Evolutionary conservation across 2,888 invertebrate species (phyloP), one percentile per base, ranked within the genome.

Genomic region (Cosmopolites sordidus): DNA sequence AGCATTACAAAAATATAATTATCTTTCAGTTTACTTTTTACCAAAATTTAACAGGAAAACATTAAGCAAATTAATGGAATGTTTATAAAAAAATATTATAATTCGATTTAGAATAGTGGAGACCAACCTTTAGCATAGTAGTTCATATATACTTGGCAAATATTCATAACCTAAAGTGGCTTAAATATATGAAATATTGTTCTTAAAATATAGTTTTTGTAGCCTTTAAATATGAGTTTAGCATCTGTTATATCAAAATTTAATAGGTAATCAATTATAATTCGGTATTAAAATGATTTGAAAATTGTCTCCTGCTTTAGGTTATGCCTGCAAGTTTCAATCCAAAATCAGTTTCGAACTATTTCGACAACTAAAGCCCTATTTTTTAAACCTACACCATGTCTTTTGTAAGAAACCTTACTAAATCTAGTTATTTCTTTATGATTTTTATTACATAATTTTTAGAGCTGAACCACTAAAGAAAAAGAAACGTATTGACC

Each of bases 401-500:
- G 54, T 39, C 54, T 58, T 33, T 47, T 51, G 58, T 58, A 51
- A 54, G 54, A 45, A 45, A 14, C n/a, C 37, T 6, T 27, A 27
- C 5, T 27, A n/a, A 9, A 6, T 27, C 9, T 27, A 27, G 6
- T 6, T 6, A 27, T 27, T 6, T 33, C 3, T n/a, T 6, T 33
- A 33, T 33, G 4, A 33, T 12, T 6, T 11, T 12, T 15, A 41
- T 14, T 2, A n/a, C 50, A 40, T 38, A n/a, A 11, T 54, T 75
- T 76, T 42, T 64, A 87, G 88, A 70, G 93, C 85, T 2, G 92
- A 93, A 71, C 95, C 95, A 1, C 70, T 95, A 68, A 95, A 92
- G 71, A 95, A 89, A 72, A 95, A 92, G 74, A 93, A 86, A 69
- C 86, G 82, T 68, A 47, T 92, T 0, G 94, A 96, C 74, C 92